Evolutionary conservation across 2,113 vertebrate genomes (phyloP).

Genomic region (Ptyas mucosa): DNA sequence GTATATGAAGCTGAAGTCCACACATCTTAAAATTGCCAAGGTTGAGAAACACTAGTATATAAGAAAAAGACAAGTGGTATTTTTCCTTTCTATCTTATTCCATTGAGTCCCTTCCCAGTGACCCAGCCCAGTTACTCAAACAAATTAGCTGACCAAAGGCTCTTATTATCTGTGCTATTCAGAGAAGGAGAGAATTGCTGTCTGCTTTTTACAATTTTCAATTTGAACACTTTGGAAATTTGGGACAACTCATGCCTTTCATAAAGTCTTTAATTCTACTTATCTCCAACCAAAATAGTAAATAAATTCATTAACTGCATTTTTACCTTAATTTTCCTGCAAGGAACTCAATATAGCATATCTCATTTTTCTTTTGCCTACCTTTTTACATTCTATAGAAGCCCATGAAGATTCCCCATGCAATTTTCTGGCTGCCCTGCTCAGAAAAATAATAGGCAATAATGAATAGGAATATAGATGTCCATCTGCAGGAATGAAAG

Average conservation of each 20-base stretch:
- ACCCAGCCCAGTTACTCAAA: background rate
- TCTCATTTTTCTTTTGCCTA: too few relatives aligned
- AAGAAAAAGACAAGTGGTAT: background rate
- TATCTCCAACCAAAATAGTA: background rate
- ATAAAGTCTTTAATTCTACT: background rate
- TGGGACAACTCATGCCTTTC: background rate
- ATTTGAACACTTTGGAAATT: background rate
- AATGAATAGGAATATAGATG: background rate
- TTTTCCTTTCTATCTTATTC: background rate
- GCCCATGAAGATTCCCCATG: background rate
- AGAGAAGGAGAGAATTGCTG: background rate
- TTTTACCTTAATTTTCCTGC: background rate
- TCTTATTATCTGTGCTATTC: background rate
- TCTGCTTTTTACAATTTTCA: background rate
- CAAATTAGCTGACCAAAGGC: background rate
- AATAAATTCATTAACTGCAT: background rate
- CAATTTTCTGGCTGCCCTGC: background rate
- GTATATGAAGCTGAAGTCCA: background rate
- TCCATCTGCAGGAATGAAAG: background rate
- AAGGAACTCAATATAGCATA: background rate
- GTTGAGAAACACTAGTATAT: background rate
- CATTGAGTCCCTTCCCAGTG: too few relatives aligned
- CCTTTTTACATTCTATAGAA: background rate
- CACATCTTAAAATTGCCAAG: background rate
- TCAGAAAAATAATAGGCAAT: background rate